Percentiles rank a stretch among this genome's conserved stretches.
phyloP scores from a whole-genome alignment of 2,888 invertebrate species.

The Philopedon plagiatum region DNA sequence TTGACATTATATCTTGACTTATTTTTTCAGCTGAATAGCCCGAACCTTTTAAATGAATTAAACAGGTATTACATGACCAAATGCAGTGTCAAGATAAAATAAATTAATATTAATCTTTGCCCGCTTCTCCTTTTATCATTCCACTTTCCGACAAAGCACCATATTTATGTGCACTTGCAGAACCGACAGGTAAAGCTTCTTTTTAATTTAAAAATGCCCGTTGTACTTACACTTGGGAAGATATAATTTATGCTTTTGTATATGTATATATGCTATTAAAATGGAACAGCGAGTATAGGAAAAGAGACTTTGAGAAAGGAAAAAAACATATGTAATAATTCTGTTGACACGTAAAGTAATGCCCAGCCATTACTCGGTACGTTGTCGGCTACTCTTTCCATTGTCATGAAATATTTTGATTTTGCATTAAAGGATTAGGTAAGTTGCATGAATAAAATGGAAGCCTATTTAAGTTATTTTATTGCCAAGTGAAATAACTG shows the following conservation, averaged over 20 bases:
- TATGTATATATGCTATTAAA: not conserved
- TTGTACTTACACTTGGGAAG: constrained; percentile 38
- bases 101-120: constrained; percentile 53
- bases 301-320: not conserved
- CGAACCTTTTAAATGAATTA: constrained; percentile 51
- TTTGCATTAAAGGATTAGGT: not conserved
- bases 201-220: constrained; percentile 47
- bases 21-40: constrained; percentile 48
- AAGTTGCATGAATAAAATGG: too few species aligned
- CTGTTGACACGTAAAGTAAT: constrained; percentile 2
- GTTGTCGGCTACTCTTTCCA: constrained; percentile 1
- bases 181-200: constrained; percentile 41
- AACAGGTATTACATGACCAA: constrained; percentile 51
- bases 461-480: too few species aligned
- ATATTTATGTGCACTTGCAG: constrained; percentile 49
- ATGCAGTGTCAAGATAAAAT: constrained; percentile 54
- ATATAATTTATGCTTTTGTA: constrained; percentile 35
- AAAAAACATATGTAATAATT: not conserved
- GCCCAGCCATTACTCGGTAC: not conserved
- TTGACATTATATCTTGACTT: constrained; percentile 56
- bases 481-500: too few species aligned
- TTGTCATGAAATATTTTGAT: constrained; percentile 3
- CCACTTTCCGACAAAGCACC: constrained; percentile 47
- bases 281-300: not conserved
- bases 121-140: constrained; percentile 45